Evolutionary conservation across 2,888 invertebrate genomes (phyloP).

Genomic region (Scaptomyza tumidula): DNA sequence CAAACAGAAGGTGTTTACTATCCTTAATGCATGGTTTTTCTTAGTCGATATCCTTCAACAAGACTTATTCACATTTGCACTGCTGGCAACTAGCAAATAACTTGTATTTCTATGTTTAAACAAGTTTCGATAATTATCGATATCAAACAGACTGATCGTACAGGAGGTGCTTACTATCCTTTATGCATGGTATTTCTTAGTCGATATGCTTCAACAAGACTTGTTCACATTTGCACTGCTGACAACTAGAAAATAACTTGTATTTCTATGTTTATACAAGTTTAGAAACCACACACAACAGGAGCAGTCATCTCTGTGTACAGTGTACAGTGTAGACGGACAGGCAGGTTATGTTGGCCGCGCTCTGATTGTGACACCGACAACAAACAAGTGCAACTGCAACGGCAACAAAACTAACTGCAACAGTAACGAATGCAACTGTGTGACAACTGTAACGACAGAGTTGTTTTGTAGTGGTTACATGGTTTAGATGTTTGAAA

Average conservation of each 20-base stretch:
- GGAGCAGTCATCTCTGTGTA: background rate
- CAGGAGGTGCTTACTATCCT: too few species aligned
- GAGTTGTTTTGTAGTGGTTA: conserved; percentile 8
- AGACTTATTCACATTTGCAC: too few species aligned
- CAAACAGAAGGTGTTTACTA: background rate
- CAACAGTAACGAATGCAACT: conserved; percentile 3
- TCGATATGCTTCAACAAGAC: too few species aligned
- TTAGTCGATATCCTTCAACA: too few species aligned
- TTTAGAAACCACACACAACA: background rate
- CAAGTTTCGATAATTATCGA: conserved; percentile 1
- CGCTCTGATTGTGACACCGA: conserved; percentile 17
- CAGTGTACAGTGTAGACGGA: background rate
- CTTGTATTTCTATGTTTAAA: too few species aligned
- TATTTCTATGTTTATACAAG: background rate
- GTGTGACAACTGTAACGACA: background rate
- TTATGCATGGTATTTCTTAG: too few species aligned
- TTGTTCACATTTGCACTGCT: too few species aligned
- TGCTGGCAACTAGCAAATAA: too few species aligned
- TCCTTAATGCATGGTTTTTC: too few species aligned
- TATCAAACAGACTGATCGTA: background rate
- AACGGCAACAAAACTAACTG: conserved; percentile 1
- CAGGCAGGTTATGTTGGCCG: conserved; percentile 9
- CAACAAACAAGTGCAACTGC: conserved; percentile 11
- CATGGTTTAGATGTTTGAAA: conserved; percentile 8
- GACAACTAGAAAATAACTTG: too few species aligned